A percentile compares a stretch with the other conserved stretches of the same genome.
These are phyloP conservation scores for Acanthurus leucopareius DNA, from an alignment of 2,797 vertebrate genomes.

Conservation along the genomic window DNA sequence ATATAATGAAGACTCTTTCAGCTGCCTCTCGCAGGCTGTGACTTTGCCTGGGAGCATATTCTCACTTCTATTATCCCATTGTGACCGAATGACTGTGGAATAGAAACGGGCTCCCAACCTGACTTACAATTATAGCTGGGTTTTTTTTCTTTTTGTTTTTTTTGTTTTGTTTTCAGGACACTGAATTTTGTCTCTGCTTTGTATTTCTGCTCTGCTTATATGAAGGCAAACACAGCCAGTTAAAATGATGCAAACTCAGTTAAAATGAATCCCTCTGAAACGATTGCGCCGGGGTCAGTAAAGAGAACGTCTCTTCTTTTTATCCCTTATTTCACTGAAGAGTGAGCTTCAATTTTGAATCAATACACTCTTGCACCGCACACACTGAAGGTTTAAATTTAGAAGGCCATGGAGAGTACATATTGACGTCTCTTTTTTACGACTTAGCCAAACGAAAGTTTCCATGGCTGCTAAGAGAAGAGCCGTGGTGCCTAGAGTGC, in stretches of 20 bases:
- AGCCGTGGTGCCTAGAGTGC: neutral
- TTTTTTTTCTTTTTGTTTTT: neutral
- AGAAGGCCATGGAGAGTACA: neutral
- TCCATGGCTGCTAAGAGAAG: neutral
- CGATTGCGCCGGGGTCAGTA: neutral
- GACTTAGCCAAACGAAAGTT: no score
- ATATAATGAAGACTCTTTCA: constrained; percentile 78
- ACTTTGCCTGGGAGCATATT: constrained; percentile 79
- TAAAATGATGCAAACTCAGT: constrained; percentile 36
- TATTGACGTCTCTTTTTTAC: neutral
- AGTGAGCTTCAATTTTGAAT: constrained; percentile 11
- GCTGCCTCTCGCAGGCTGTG: constrained; percentile 67
- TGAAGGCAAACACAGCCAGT: constrained; percentile 40
- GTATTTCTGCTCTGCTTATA: constrained; percentile 58
- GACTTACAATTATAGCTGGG: constrained; percentile 79
- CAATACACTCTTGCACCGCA: neutral
- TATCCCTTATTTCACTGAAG: neutral
- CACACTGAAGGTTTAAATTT: neutral
- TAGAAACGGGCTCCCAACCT: constrained; percentile 72
- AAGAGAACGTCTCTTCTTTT: neutral
- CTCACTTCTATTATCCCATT: constrained; percentile 73
- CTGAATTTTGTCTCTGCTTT: constrained; percentile 57
- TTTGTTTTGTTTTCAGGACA: constrained; percentile 69
- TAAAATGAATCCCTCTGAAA: constrained; percentile 14
- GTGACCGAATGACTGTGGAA: constrained; percentile 76